A percentile compares a stretch with the other conserved stretches of the same genome.
These are phyloP conservation scores for Halcyon malimbica DNA, from an alignment of 2,113 vertebrate genomes.

Conservation along the genomic window DNA sequence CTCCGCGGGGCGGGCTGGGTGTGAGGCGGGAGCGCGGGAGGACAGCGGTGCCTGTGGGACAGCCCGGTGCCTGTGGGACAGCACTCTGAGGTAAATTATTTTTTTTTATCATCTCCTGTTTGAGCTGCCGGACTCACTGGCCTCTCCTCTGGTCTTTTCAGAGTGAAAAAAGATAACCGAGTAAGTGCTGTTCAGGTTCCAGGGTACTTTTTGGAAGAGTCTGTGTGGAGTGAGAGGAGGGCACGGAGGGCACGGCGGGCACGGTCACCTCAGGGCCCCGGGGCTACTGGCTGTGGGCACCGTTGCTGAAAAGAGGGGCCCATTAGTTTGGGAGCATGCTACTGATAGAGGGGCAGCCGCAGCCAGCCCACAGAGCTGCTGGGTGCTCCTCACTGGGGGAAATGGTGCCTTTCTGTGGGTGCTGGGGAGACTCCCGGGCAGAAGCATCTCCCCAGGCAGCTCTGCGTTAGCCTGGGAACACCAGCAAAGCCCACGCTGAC, in stretches of 20 bases:
- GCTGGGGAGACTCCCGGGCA: accelerated
- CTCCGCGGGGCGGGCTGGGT: accelerated
- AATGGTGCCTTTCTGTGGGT: background rate
- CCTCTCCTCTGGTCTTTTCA: background rate
- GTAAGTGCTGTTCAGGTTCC: background rate
- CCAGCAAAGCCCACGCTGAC: background rate
- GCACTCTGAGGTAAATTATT: background rate
- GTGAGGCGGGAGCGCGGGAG: accelerated
- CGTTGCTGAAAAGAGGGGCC: accelerated
- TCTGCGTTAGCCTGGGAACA: background rate
- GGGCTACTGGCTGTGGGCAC: background rate
- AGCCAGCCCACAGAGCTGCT: background rate
- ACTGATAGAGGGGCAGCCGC: background rate
- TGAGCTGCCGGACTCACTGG: background rate
- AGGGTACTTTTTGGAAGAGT: background rate
- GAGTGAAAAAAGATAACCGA: background rate
- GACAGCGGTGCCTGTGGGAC: accelerated
- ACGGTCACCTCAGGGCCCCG: accelerated
- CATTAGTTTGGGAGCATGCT: accelerated
- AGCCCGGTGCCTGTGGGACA: accelerated
- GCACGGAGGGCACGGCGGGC: accelerated
- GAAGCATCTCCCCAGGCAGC: background rate
- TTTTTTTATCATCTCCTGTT: background rate
- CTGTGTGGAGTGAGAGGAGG: background rate
- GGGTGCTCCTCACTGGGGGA: background rate